phyloP scores from a whole-genome alignment of 2,888 invertebrate genomes.

The Drosophila ezoana region DNA sequence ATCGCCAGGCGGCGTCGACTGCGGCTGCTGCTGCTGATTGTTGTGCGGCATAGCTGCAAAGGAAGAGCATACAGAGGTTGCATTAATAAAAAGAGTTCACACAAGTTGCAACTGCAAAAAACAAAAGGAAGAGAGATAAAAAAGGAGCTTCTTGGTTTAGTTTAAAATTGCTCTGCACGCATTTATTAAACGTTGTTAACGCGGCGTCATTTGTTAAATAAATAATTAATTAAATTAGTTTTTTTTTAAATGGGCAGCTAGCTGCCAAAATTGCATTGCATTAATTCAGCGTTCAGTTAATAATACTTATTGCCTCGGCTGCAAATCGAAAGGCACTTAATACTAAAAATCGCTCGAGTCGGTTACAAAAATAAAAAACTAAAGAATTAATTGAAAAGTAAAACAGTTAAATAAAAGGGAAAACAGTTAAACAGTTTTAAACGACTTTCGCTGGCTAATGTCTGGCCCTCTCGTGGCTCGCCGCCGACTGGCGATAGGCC shows the following conservation, averaged over 20 bases:
- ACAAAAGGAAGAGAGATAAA: neutral
- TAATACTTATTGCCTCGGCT: slow-evolving; percentile 48
- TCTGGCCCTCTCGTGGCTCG: slow-evolving; percentile 57
- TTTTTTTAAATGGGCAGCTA: slow-evolving; percentile 51
- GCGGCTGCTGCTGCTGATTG: slow-evolving; percentile 50
- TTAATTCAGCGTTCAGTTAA: slow-evolving; percentile 53
- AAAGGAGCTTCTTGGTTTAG: slow-evolving; percentile 14
- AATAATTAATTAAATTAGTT: slow-evolving; percentile 60
- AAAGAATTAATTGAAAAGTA: neutral
- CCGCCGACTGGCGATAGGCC: slow-evolving; percentile 70
- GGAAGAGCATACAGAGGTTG: neutral
- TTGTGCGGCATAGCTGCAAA: slow-evolving; percentile 70
- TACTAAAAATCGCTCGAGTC: slow-evolving; percentile 30
- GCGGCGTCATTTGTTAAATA: slow-evolving; percentile 48
- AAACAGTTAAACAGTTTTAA: slow-evolving; percentile 28
- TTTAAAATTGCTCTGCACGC: slow-evolving; percentile 27
- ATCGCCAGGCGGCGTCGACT: slow-evolving; percentile 46
- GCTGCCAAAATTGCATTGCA: slow-evolving; percentile 74
- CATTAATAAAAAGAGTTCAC: neutral
- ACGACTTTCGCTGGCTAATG: slow-evolving; percentile 38
- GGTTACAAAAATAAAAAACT: slow-evolving; percentile 11
- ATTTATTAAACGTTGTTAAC: slow-evolving; percentile 61
- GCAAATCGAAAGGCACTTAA: slow-evolving; percentile 56
- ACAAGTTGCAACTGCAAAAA: neutral
- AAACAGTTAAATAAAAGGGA: slow-evolving; percentile 12